Percentiles rank a stretch among this genome's conserved stretches.
phyloP scores from a whole-genome alignment of 2,888 invertebrate species.

The Lottia scabra region DNA sequence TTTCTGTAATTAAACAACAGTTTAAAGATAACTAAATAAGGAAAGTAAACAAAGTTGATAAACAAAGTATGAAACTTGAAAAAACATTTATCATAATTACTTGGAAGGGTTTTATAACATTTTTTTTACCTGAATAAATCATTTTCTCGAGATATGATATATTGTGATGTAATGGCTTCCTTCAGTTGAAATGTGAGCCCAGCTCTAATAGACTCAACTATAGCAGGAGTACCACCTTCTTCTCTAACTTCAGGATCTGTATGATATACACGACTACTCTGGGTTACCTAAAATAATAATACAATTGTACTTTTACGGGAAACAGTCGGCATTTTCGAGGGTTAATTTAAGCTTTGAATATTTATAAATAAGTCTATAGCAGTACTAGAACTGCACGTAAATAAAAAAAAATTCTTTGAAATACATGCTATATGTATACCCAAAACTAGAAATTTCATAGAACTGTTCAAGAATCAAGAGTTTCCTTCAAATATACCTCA shows the following conservation, averaged over 20 bases:
- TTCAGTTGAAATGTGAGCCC: slow-evolving; percentile 55
- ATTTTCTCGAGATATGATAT: not conserved
- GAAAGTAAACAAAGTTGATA: not conserved
- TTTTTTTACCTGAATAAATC: not conserved
- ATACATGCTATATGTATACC: too few species aligned
- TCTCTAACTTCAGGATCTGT: slow-evolving; percentile 50
- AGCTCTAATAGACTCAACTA: slow-evolving; percentile 54
- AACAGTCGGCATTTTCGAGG: too few species aligned
- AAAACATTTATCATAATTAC: not conserved
- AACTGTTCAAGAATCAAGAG: too few species aligned
- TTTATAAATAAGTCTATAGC: too few species aligned
- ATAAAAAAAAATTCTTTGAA: too few species aligned
- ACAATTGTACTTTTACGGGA: too few species aligned
- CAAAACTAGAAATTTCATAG: too few species aligned
- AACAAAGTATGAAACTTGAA: not conserved
- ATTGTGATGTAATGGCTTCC: too few species aligned
- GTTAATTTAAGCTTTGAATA: too few species aligned
- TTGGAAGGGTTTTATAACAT: not conserved
- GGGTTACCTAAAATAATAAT: slow-evolving; percentile 40
- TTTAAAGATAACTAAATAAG: too few species aligned
- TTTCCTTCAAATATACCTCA: too few species aligned
- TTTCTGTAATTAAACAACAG: slow-evolving; percentile 24
- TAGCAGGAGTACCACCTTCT: slow-evolving; percentile 57
- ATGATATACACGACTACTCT: slow-evolving; percentile 38
- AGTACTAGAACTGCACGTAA: too few species aligned